These are phyloP conservation scores for Phymastichus coffea DNA, from an alignment of 1,140 invertebrate species.

Conservation along the genomic window DNA sequence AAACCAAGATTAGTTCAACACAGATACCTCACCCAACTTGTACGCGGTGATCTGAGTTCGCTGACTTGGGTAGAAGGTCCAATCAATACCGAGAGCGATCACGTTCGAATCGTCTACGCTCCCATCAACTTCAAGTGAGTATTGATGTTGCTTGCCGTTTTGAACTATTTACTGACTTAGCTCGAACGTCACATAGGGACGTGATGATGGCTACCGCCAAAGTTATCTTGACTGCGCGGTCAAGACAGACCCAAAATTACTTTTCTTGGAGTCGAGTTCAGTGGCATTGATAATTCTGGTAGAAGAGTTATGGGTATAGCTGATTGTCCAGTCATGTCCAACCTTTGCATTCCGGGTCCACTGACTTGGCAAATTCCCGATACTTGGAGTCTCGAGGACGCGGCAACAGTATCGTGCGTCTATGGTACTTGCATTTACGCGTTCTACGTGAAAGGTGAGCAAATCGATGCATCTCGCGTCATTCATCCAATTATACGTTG, in stretches of 20 bases:
- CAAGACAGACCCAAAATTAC: slow-evolving; percentile 60
- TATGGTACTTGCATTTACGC: slow-evolving; percentile 85
- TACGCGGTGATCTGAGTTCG: slow-evolving; percentile 81
- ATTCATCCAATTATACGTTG: neutral
- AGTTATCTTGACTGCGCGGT: slow-evolving; percentile 61
- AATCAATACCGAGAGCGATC: slow-evolving; percentile 35
- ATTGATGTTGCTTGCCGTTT: no score
- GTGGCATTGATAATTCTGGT: slow-evolving; percentile 60
- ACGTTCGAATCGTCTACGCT: slow-evolving; percentile 55
- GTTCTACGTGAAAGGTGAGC: slow-evolving; percentile 58
- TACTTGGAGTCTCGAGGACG: slow-evolving; percentile 81
- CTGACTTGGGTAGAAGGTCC: slow-evolving; percentile 78
- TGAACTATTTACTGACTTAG: neutral
- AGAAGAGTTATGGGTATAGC: slow-evolving; percentile 70
- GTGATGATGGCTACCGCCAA: slow-evolving; percentile 73
- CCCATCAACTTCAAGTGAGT: slow-evolving; percentile 66
- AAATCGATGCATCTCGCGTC: neutral
- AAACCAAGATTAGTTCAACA: slow-evolving; percentile 60
- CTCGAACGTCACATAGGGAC: slow-evolving; percentile 59
- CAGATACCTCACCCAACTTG: slow-evolving; percentile 74
- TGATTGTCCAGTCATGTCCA: slow-evolving; percentile 60
- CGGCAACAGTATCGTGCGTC: slow-evolving; percentile 82
- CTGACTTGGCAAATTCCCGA: slow-evolving; percentile 81
- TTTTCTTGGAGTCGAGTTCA: slow-evolving; percentile 74
- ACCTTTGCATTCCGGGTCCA: slow-evolving; percentile 61